Base-by-base conservation (phyloP, 2,797 vertebrate genomes). In the Chaenodraco wilsoni region DNA sequence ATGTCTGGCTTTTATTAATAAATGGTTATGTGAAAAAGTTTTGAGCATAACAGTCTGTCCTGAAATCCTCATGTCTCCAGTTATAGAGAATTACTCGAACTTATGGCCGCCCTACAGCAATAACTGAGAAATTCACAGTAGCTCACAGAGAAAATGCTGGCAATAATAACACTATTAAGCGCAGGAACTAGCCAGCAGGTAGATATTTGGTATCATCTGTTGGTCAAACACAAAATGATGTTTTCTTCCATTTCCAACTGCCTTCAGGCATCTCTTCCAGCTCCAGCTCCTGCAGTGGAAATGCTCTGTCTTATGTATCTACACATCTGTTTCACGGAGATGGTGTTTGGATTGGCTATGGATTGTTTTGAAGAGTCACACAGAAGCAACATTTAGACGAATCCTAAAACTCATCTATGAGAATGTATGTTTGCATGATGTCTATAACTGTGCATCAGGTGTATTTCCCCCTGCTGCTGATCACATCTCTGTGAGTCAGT, bases 161-260 rank as follows among this genome's bases (percentile, higher is more conserved):
- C 57, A 76, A 73, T 64, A 80, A 76, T 21, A 9, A 59, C 71
- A 19, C 67, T 61, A 77, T 85, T 74, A 76, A 60, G 56, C 60
- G 44, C 52, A 66, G 66, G 37, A 70, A 17, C 4, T 27, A 41
- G 74, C 83, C 74, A 45, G 81, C 65, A 72, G 83, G 69, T 68
- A 57, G 69, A 79, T 61, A 65, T 74, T 74, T 81, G 43, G 67
- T 72, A 82, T 79, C 16, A 51, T 65, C 65, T 48, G 72, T 72
- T 73, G 82, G 55, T 76, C 76, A 79, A 77, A 82, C 72, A 73
- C 63, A 78, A 76, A 84, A 70, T 61, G 27, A 58, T 44, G 66
- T 44, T 23, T 45, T 83, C 81, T 61, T 45, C 65, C 7, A 68
- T 74, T 70, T 37, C 48, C 12, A 64, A 78, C 41, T 12, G 13